phyloP scores from a whole-genome alignment of 2,113 vertebrate species.

The Dinomys branickii region DNA sequence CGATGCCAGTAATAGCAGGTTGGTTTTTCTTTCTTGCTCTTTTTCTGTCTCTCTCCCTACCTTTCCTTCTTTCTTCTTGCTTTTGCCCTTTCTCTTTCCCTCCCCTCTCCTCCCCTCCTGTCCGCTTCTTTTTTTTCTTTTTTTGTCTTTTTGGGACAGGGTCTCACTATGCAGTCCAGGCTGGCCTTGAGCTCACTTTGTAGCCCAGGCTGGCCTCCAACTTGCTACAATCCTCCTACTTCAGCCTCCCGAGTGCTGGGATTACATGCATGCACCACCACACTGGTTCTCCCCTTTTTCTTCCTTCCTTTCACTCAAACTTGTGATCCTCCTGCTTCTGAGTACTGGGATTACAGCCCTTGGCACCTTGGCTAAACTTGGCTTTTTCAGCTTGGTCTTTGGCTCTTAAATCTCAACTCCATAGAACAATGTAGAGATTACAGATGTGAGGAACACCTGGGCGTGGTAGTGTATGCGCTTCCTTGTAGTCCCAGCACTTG shows the following conservation, averaged over 20 bases:
- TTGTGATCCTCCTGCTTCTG: neutral
- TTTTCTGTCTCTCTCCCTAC: neutral
- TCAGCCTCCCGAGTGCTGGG: no score
- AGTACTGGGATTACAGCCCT: neutral
- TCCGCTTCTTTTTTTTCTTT: no score
- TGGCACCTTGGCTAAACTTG: neutral
- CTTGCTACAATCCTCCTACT: no score
- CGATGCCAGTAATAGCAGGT: neutral
- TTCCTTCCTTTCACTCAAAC: neutral
- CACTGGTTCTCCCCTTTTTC: neutral
- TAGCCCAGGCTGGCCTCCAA: no score
- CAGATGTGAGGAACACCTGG: neutral
- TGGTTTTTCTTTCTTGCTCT: neutral
- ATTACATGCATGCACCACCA: no score
- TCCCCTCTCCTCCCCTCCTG: neutral
- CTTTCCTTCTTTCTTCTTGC: no score
- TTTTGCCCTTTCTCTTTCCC: no score
- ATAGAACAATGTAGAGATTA: slow-evolving; percentile 1
- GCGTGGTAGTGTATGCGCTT: neutral
- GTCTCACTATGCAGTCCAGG: no score
- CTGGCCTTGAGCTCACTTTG: no score
- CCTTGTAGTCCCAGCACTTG: neutral
- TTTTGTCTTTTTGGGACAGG: no score
- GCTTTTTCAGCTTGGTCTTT: slow-evolving; percentile 20
- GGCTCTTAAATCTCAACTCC: neutral